phyloP scores from a whole-genome alignment of 2,888 invertebrate species.

The Melanophora roralis region DNA sequence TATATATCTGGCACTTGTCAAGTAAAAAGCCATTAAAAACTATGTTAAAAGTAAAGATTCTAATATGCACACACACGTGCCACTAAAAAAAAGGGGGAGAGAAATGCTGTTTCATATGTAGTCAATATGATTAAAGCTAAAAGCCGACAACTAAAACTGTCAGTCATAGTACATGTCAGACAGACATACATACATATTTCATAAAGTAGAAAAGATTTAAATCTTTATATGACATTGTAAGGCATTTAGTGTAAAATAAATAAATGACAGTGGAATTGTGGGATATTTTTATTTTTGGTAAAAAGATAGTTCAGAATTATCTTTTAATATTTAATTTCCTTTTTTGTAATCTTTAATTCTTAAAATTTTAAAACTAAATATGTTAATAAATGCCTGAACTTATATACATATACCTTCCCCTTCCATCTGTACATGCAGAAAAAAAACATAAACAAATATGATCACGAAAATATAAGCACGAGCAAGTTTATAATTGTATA shows the following conservation, averaged over 20 bases:
- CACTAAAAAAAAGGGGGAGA: slow-evolving; percentile 25
- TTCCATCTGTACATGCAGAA: no score
- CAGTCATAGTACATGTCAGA: slow-evolving; percentile 53
- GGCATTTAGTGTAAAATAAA: slow-evolving; percentile 27
- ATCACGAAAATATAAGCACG: no score
- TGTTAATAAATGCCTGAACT: no score
- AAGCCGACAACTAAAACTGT: slow-evolving; percentile 45
- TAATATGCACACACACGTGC: slow-evolving; percentile 26
- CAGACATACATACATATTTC: slow-evolving; percentile 38
- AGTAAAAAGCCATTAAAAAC: slow-evolving; percentile 31
- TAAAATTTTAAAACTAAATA: no score
- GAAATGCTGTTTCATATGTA: neutral
- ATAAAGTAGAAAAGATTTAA: slow-evolving; percentile 36
- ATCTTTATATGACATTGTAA: slow-evolving; percentile 25
- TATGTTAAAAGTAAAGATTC: slow-evolving; percentile 20
- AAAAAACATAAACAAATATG: no score
- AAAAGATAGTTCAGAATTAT: no score
- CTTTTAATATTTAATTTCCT: no score
- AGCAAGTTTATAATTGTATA: no score
- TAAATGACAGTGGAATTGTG: neutral
- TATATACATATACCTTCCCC: no score
- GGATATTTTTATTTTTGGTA: no score
- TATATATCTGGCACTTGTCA: slow-evolving; percentile 38
- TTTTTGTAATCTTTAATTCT: no score
- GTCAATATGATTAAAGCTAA: slow-evolving; percentile 46